Evolutionary conservation across 2,888 invertebrate genomes (phyloP).

Genomic region (Blomia tropicalis): DNA sequence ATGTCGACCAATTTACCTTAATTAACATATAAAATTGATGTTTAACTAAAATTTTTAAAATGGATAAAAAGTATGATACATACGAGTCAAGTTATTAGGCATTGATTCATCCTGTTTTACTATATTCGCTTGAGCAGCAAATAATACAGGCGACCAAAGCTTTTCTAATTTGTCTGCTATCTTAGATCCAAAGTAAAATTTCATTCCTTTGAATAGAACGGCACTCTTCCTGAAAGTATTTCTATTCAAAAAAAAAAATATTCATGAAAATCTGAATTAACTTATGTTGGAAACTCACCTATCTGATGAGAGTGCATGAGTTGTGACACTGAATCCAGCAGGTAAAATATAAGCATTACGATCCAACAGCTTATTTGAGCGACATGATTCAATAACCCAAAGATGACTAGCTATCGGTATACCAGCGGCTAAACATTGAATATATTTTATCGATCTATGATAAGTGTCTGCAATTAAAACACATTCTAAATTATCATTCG

Average conservation of each 20-base stretch:
- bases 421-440: constrained; percentile 35
- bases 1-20: constrained; percentile 31
- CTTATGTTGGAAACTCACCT: constrained; percentile 23
- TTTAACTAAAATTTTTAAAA: background rate
- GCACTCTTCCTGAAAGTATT: constrained; percentile 23
- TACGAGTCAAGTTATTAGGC: constrained; percentile 8
- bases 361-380: constrained; percentile 25
- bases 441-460: constrained; percentile 36
- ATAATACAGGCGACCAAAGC: constrained; percentile 29
- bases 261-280: constrained; percentile 2
- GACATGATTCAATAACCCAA: constrained; percentile 53
- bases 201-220: constrained; percentile 27
- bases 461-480: constrained; percentile 34
- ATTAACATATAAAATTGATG: background rate
- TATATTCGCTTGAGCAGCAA: constrained; percentile 28
- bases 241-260: constrained; percentile 15
- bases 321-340: constrained; percentile 27
- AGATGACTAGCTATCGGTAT: constrained; percentile 36
- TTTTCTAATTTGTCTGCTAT: constrained; percentile 25
- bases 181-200: constrained; percentile 27
- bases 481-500: constrained; percentile 27
- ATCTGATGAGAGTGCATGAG: constrained; percentile 25
- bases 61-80: background rate
- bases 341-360: constrained; percentile 26
- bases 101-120: constrained; percentile 24